phyloP scores from a whole-genome alignment of 2,113 vertebrate species.

The Apus apus region DNA sequence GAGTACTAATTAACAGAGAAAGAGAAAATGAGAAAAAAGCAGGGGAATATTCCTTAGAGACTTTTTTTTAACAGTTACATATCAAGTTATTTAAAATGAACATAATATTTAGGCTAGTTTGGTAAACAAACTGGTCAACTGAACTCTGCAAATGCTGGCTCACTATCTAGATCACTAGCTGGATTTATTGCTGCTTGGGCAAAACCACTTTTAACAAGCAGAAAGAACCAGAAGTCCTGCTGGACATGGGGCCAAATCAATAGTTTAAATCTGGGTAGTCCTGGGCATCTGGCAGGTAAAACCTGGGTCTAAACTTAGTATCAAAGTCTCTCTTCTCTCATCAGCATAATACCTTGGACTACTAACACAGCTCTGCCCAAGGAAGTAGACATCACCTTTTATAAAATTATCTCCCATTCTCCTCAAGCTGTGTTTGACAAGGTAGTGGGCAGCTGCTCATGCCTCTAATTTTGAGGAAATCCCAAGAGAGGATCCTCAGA shows the following conservation, averaged over 20 bases:
- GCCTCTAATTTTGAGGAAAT: background rate
- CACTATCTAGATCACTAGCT: background rate
- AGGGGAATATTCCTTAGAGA: background rate
- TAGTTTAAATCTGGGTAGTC: background rate
- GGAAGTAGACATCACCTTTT: background rate
- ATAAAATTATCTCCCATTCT: background rate
- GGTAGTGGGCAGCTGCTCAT: background rate
- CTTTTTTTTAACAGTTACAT: background rate
- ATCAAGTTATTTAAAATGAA: background rate
- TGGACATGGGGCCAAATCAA: background rate
- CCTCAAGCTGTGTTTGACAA: background rate
- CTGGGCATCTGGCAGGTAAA: background rate
- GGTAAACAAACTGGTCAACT: background rate
- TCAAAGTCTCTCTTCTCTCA: background rate
- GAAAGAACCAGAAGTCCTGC: background rate
- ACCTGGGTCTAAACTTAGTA: background rate
- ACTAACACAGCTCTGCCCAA: background rate
- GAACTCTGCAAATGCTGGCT: background rate
- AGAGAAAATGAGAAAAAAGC: background rate
- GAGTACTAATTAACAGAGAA: slow-evolving; percentile 14
- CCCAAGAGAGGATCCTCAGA: background rate
- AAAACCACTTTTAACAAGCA: background rate
- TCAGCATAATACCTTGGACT: background rate
- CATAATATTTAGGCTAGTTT: background rate
- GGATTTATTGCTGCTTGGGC: background rate